Evolutionary conservation across 2,797 vertebrate genomes (phyloP), one percentile per base, ranked within the genome.

Genomic region (Labeo calbasu): DNA sequence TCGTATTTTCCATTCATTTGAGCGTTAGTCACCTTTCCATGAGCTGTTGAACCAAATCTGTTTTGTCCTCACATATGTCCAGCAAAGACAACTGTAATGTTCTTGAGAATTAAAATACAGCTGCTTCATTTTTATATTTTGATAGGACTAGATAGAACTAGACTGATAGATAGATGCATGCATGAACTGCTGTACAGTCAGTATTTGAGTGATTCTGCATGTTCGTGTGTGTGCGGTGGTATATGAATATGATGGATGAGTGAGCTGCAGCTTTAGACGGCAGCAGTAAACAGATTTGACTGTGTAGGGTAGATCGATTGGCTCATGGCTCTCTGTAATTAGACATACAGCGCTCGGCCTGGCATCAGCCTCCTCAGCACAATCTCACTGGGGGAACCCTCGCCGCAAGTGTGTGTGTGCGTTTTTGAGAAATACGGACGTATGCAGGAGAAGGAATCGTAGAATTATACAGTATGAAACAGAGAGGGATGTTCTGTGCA

Each of bases 171-270:
- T 7, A 15, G 32, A 36, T 66, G 3, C 2, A 66, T 32, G 14
- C 0, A 36, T 36, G 15, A 66, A 36, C 15, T 66, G 63, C 28
- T 36, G 28, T 36, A 36, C 28, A 36, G 15, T 66, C 59, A 65
- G 59, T 48, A 48, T 78, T 28, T 57, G 13, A 59, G 46, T 65
- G 46, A 69, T 71, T 14, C 55, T 71, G 51, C 25, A 50, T 82
- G 72, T 59, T 28, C 15, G 19, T 43, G 55, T 12, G 78, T 69
- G 90, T 86, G 91, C 89, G 88, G 92, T 92, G 94, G 89, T 90
- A 92, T 93, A 94, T 94, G 93, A 94, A 95, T 93, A 95, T 94
- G 93, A 96, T 95, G 93, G 95, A 95, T 93, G 93, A 93, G 92
- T 91, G 89, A 83, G 93, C 94, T 93, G 94, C 92, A 91, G 93